phyloP scores from a whole-genome alignment of 2,797 vertebrate species.

The Adrianichthys oophorus region DNA sequence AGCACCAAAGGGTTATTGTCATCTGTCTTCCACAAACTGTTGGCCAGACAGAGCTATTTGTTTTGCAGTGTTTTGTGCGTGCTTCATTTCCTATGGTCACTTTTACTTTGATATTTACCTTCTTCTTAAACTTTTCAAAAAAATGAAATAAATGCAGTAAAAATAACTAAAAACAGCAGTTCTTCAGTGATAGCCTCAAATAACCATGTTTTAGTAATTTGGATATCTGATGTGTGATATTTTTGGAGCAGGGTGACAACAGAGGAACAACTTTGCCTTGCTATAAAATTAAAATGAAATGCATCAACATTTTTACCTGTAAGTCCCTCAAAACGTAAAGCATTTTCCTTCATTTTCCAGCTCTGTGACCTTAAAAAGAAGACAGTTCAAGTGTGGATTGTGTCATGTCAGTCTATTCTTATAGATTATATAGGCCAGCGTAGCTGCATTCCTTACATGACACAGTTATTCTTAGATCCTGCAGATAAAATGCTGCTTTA shows the following conservation, averaged over 20 bases:
- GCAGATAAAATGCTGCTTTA: too few species aligned
- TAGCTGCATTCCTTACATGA: too few species aligned
- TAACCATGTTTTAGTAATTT: constrained; percentile 8
- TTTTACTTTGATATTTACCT: constrained; percentile 3
- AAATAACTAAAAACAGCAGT: not conserved
- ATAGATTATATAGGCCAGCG: too few species aligned
- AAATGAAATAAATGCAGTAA: not conserved
- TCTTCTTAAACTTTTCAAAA: not conserved
- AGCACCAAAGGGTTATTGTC: constrained; percentile 56
- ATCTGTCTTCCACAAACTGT: constrained; percentile 55
- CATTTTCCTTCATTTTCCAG: too few species aligned
- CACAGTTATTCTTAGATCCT: too few species aligned
- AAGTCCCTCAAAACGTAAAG: too few species aligned
- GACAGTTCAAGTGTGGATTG: too few species aligned
- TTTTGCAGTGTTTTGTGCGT: constrained; percentile 8
- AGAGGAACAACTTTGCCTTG: constrained; percentile 10
- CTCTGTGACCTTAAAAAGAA: too few species aligned
- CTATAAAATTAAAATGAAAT: not conserved
- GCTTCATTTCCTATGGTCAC: constrained; percentile 8
- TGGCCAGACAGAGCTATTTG: constrained; percentile 51
- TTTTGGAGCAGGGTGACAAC: constrained; percentile 6
- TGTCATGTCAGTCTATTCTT: too few species aligned
- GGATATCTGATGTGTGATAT: not conserved
- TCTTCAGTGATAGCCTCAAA: constrained; percentile 2
- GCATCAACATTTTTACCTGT: too few species aligned